Percentiles rank a stretch among this genome's conserved stretches.
Conservation (phyloP, 1,140 invertebrate species). For the Trialeurodes vaporariorum region DNA sequence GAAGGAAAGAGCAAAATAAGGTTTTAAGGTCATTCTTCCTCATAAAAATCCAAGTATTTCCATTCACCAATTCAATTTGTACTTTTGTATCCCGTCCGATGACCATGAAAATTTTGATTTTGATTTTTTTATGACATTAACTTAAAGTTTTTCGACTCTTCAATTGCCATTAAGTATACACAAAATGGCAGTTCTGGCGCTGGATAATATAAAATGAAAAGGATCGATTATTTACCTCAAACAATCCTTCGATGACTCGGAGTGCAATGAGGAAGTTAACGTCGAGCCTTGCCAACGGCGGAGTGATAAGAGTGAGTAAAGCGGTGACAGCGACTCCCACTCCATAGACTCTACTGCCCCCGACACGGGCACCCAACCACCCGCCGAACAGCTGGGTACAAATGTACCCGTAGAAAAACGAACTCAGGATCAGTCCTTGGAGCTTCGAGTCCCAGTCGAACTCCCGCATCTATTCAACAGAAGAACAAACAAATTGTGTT, state of each 20-base stretch:
- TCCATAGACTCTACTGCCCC: constrained; percentile 60
- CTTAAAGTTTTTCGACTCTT: too few species aligned
- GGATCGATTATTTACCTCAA: constrained; percentile 75
- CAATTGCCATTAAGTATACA: too few species aligned
- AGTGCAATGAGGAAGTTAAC: constrained; percentile 57
- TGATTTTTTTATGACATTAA: too few species aligned
- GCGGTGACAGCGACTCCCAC: constrained; percentile 67
- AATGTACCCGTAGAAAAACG: constrained; percentile 77
- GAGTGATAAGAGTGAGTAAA: constrained; percentile 69
- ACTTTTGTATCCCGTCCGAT: too few species aligned
- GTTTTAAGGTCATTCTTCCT: too few species aligned
- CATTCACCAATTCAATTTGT: too few species aligned
- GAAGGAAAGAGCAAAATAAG: too few species aligned
- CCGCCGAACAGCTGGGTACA: constrained; percentile 61
- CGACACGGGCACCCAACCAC: constrained; percentile 53
- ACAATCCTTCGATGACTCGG: constrained; percentile 74
- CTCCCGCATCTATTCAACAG: constrained; percentile 19
- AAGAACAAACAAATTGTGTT: not conserved
- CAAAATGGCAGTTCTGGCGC: too few species aligned
- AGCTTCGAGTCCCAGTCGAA: constrained; percentile 56
- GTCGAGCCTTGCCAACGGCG: constrained; percentile 56
- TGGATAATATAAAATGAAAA: too few species aligned
- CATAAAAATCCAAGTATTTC: too few species aligned
- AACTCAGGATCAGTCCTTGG: constrained; percentile 69
- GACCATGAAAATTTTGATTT: too few species aligned